phyloP scores from a whole-genome alignment of 2,113 vertebrate species.

The Thomomys bottae region DNA sequence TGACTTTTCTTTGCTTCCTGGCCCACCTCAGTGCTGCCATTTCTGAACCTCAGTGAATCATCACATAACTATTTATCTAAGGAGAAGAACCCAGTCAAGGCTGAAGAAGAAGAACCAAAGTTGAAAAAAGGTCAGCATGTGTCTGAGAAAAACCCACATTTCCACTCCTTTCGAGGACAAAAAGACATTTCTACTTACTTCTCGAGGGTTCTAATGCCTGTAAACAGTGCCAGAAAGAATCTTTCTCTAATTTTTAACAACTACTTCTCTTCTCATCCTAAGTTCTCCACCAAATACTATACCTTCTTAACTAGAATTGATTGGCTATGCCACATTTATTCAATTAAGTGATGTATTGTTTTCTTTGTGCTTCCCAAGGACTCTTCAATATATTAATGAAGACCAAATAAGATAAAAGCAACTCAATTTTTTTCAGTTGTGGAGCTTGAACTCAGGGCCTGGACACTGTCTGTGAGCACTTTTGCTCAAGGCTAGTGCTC shows the following conservation, averaged over 20 bases:
- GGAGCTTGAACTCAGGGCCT: no score
- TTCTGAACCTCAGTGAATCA: conserved; percentile 21
- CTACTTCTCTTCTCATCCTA: conserved; percentile 17
- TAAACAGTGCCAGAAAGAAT: not conserved
- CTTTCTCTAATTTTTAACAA: not conserved
- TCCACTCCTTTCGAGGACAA: not conserved
- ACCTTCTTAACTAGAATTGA: not conserved
- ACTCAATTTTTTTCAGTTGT: not conserved
- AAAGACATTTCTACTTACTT: conserved; percentile 1
- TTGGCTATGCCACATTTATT: conserved; percentile 2
- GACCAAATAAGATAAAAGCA: conserved; percentile 23
- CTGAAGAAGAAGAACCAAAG: conserved; percentile 20
- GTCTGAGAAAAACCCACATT: not conserved
- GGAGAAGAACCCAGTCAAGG: conserved; percentile 24
- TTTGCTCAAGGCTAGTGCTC: no score
- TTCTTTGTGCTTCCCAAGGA: not conserved
- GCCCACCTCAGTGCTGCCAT: not conserved
- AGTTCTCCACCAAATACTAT: not conserved
- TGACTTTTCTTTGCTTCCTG: not conserved
- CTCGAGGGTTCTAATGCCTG: conserved; percentile 21
- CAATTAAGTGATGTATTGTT: not conserved
- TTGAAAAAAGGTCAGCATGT: not conserved
- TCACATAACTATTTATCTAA: conserved; percentile 47
- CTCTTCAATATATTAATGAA: conserved; percentile 25
- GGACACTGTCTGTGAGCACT: no score